phyloP scores from a whole-genome alignment of 2,888 invertebrate genomes.

The Orchesellides sinensis region DNA sequence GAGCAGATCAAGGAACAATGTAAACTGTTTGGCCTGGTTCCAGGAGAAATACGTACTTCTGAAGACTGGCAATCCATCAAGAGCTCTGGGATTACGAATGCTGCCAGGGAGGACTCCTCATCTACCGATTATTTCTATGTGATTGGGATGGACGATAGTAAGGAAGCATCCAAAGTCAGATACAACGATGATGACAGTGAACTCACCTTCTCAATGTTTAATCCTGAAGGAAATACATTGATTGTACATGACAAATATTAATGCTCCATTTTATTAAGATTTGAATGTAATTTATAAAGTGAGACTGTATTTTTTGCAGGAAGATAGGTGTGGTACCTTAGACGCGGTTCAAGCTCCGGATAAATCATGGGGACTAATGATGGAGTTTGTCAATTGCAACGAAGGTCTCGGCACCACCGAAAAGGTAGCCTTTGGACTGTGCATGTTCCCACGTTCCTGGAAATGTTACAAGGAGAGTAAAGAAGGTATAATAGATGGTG shows the following conservation, averaged over 20 bases:
- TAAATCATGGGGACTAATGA: slow-evolving; percentile 17
- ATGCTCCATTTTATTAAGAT: background rate
- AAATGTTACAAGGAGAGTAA: slow-evolving; percentile 31
- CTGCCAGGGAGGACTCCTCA: no score
- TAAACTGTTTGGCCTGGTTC: slow-evolving; percentile 25
- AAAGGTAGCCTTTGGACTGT: slow-evolving; percentile 37
- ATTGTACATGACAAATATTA: background rate
- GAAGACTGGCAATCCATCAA: slow-evolving; percentile 46
- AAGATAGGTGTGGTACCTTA: slow-evolving; percentile 3
- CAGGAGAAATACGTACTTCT: slow-evolving; percentile 16
- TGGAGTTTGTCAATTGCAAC: slow-evolving; percentile 18
- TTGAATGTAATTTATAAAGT: background rate
- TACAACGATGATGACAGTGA: slow-evolving; percentile 8
- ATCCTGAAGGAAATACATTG: background rate
- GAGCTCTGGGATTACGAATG: slow-evolving; percentile 38
- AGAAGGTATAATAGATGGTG: slow-evolving; percentile 37
- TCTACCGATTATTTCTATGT: slow-evolving; percentile 22
- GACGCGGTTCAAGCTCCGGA: background rate
- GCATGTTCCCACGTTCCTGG: slow-evolving; percentile 33
- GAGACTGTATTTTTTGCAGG: background rate
- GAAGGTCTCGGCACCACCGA: background rate
- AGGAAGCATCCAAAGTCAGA: slow-evolving; percentile 4
- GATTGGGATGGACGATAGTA: slow-evolving; percentile 51
- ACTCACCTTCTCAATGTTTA: slow-evolving; percentile 37
- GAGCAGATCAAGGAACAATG: slow-evolving; percentile 35